phyloP scores from a whole-genome alignment of 2,888 invertebrate genomes.

The Colletes collaris region DNA sequence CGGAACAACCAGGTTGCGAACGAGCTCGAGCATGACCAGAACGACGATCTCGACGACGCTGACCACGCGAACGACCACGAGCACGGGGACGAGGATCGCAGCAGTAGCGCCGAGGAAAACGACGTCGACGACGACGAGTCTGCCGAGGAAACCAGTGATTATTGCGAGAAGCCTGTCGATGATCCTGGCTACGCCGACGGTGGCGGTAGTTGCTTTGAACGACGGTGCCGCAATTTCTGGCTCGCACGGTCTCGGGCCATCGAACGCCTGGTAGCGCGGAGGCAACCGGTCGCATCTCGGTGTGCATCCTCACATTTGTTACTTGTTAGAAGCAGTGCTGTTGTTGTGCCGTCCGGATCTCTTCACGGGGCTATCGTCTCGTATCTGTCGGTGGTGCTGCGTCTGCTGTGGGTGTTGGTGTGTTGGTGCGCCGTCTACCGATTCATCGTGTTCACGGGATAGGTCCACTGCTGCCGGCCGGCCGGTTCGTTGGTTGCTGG shows the following conservation, averaged over 20 bases:
- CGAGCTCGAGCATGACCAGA: slow-evolving; percentile 39
- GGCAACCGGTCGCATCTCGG: slow-evolving; percentile 51
- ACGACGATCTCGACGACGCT: slow-evolving; percentile 26
- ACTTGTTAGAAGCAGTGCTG: slow-evolving; percentile 59
- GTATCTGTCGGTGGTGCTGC: slow-evolving; percentile 60
- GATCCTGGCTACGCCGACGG: slow-evolving; percentile 29
- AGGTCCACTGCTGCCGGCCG: slow-evolving; percentile 53
- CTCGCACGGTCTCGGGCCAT: slow-evolving; percentile 57
- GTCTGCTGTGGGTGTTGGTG: slow-evolving; percentile 62
- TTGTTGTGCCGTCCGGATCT: slow-evolving; percentile 64
- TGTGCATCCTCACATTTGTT: slow-evolving; percentile 25
- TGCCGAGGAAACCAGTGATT: slow-evolving; percentile 10
- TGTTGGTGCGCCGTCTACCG: slow-evolving; percentile 66
- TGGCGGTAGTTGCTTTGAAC: slow-evolving; percentile 27
- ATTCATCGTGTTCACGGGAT: slow-evolving; percentile 52
- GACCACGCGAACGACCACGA: slow-evolving; percentile 46
- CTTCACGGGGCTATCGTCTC: slow-evolving; percentile 43
- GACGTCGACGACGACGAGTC: slow-evolving; percentile 24
- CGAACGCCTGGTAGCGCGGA: slow-evolving; percentile 68
- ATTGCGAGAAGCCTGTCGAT: slow-evolving; percentile 22
- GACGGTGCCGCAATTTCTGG: slow-evolving; percentile 43
- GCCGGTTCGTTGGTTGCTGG: slow-evolving; percentile 41
- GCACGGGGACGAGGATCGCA: slow-evolving; percentile 42
- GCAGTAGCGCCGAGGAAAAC: slow-evolving; percentile 12
- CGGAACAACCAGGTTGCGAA: slow-evolving; percentile 46